These are phyloP conservation scores for Bovichtus diacanthus DNA, from an alignment of 2,797 vertebrate genomes.

Conservation along the genomic window DNA sequence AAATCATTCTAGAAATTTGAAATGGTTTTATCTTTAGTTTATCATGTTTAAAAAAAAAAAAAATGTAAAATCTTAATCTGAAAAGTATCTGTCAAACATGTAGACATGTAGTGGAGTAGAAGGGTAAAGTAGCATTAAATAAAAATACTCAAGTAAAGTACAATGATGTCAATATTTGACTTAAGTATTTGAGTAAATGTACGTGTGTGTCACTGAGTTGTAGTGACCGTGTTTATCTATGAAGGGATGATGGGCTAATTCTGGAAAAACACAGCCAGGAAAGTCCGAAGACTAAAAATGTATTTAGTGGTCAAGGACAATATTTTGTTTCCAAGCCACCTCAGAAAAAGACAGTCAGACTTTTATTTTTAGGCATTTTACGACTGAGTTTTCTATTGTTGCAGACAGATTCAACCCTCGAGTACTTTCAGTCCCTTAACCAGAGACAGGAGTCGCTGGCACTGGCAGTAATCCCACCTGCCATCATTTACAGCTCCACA, in stretches of 20 bases:
- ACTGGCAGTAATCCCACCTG: slow-evolving; percentile 60
- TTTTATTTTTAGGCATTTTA: background rate
- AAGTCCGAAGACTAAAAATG: background rate
- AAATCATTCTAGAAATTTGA: background rate
- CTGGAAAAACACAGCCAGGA: background rate
- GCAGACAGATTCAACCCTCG: slow-evolving; percentile 6
- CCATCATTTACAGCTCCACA: slow-evolving; percentile 59
- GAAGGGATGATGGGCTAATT: background rate
- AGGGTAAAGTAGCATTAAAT: background rate
- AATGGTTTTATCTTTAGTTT: background rate
- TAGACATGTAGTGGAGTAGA: background rate
- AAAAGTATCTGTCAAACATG: background rate
- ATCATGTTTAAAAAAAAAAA: background rate
- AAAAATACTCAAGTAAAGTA: background rate
- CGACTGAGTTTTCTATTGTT: background rate
- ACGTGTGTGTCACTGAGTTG: background rate
- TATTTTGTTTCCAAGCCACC: background rate
- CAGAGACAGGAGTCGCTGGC: slow-evolving; percentile 61
- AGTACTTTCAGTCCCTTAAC: background rate
- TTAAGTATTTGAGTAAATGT: background rate
- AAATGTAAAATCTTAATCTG: background rate
- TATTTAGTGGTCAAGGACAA: background rate
- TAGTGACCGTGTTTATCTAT: background rate
- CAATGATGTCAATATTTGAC: no score
- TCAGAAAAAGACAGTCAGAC: background rate